A percentile compares a stretch with the other conserved stretches of the same genome.
Evolutionary conservation across 2,797 vertebrate species (phyloP).

Genomic region (Cossypha niveicapilla): DNA sequence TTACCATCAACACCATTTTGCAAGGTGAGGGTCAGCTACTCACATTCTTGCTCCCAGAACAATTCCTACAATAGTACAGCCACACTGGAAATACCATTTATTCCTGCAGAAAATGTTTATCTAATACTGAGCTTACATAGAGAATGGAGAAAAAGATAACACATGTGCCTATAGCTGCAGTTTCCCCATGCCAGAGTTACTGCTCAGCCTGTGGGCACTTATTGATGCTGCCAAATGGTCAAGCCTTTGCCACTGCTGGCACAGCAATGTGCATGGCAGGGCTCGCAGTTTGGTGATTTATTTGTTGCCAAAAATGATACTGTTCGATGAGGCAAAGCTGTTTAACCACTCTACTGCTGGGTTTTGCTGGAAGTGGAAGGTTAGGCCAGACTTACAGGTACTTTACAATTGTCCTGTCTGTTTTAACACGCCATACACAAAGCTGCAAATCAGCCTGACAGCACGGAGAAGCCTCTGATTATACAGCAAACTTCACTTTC

Average conservation of each 20-base stretch:
- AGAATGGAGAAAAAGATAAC: not conserved
- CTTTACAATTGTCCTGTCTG: not conserved
- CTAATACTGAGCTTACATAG: not conserved
- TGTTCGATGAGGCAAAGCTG: not conserved
- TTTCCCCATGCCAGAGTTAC: slow-evolving; percentile 4
- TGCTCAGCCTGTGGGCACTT: slow-evolving; percentile 25
- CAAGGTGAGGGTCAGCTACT: not conserved
- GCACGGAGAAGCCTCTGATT: slow-evolving; percentile 1
- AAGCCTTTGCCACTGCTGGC: slow-evolving; percentile 6
- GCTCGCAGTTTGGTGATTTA: slow-evolving; percentile 38
- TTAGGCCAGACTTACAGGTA: not conserved
- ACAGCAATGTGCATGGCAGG: not conserved
- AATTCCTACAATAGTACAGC: not conserved
- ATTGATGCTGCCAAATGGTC: slow-evolving; percentile 9
- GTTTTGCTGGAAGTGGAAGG: not conserved
- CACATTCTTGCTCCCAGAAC: not conserved
- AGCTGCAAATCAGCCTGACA: not conserved
- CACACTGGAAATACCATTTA: slow-evolving; percentile 25
- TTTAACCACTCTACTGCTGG: slow-evolving; percentile 26
- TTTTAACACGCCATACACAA: not conserved
- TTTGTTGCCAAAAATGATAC: slow-evolving; percentile 22
- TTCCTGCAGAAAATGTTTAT: slow-evolving; percentile 20
- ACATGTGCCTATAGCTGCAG: not conserved
- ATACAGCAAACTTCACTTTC: slow-evolving; percentile 51
- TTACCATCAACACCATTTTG: slow-evolving; percentile 39